Evolutionary conservation across 2,888 invertebrate genomes (phyloP).

Genomic region (Deilephila porcellus): DNA sequence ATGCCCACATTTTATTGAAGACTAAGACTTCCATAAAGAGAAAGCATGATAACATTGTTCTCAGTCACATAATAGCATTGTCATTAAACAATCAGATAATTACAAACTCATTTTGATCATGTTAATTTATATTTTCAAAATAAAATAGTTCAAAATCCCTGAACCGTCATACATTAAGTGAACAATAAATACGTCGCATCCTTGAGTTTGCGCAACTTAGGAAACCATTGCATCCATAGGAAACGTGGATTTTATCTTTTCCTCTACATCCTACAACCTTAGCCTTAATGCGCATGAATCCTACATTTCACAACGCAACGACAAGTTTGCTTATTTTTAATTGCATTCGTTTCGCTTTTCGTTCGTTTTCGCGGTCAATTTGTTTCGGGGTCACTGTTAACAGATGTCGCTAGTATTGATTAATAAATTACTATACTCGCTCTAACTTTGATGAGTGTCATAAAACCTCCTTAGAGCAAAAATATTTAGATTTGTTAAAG

Average conservation of each 20-base stretch:
- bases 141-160: background rate
- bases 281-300: conserved; percentile 22
- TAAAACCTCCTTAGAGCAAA: too few relatives aligned
- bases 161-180: conserved; percentile 4
- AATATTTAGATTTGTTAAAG: too few relatives aligned
- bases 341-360: conserved; percentile 12
- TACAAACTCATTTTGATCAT: too few relatives aligned
- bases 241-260: conserved; percentile 24
- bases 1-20: too few relatives aligned
- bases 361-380: conserved; percentile 13
- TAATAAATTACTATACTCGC: too few relatives aligned
- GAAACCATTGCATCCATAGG: conserved; percentile 25
- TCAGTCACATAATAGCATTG: too few relatives aligned
- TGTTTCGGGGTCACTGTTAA: background rate
- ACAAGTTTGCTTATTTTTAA: conserved; percentile 19
- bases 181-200: conserved; percentile 13
- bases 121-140: background rate
- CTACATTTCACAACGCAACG: conserved; percentile 26
- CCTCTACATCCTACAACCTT: conserved; percentile 26
- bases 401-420: background rate
- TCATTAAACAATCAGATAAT: too few relatives aligned
- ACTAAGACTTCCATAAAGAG: too few relatives aligned
- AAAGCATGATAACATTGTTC: too few relatives aligned
- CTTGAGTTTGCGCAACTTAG: conserved; percentile 24
- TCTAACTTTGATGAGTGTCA: too few relatives aligned